Evolutionary conservation across 2,797 vertebrate species (phyloP).

Genomic region (Hoplostethus atlanticus): DNA sequence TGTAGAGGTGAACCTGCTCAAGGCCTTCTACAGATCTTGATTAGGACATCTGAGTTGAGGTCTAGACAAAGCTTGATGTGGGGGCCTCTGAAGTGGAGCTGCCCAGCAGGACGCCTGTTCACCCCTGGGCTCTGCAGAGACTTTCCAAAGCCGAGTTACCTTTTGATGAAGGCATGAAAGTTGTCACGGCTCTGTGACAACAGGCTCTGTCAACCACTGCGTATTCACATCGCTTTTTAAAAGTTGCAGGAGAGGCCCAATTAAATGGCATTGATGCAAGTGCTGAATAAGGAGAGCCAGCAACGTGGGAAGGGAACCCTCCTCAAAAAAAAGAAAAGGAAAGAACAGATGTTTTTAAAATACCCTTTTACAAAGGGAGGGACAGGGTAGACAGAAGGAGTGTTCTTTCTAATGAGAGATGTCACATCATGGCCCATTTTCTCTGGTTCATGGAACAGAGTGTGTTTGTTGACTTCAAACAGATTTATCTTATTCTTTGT

Average conservation of each 20-base stretch:
- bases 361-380: neutral
- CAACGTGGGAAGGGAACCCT: neutral
- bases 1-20: conserved; percentile 49
- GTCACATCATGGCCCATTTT: conserved; percentile 6
- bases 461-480: neutral
- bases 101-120: conserved; percentile 68
- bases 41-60: conserved; percentile 72
- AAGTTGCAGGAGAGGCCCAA: conserved; percentile 36
- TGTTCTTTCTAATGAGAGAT: conserved; percentile 1
- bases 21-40: conserved; percentile 49
- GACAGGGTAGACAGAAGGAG: neutral
- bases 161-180: conserved; percentile 72
- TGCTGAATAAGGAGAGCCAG: neutral
- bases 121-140: conserved; percentile 57
- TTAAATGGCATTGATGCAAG: conserved; percentile 35
- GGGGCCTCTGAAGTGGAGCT: conserved; percentile 62
- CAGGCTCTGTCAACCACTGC: conserved; percentile 44
- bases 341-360: neutral
- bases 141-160: conserved; percentile 63
- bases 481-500: neutral
- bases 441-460: conserved; percentile 6
- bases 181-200: conserved; percentile 65
- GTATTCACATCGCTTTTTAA: conserved; percentile 46
- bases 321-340: neutral
- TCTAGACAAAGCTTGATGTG: conserved; percentile 58